These are phyloP conservation scores for Sycophila sp. DNA, from an alignment of 1,140 invertebrate species.

Conservation along the genomic window DNA sequence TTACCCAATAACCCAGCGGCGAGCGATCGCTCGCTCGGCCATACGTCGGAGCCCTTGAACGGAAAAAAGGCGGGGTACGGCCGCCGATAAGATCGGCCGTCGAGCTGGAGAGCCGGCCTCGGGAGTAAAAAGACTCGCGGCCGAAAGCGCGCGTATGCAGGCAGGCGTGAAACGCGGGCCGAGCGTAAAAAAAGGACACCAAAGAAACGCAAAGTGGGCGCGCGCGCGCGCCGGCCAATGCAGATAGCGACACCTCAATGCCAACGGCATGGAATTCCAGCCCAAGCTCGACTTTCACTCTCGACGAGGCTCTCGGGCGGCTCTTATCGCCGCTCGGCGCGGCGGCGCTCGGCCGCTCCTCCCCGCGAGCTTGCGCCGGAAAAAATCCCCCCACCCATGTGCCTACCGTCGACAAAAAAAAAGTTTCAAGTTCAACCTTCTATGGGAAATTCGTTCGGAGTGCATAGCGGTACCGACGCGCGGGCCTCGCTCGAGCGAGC, in stretches of 20 bases:
- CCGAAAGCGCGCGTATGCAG: background rate
- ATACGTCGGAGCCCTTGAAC: no score
- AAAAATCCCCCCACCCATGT: no score
- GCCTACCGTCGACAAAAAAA: no score
- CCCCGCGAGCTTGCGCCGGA: no score
- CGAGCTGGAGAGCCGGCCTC: background rate
- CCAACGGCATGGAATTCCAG: constrained; percentile 52
- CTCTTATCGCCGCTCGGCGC: constrained; percentile 4
- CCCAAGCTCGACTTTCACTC: constrained; percentile 56
- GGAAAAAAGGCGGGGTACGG: no score
- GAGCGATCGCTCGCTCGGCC: background rate
- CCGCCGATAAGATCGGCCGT: constrained; percentile 19
- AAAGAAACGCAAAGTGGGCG: constrained; percentile 9
- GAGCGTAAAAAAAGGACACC: background rate
- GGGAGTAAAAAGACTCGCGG: background rate
- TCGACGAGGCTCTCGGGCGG: constrained; percentile 37
- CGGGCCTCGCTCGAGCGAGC: no score
- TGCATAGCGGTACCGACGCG: no score
- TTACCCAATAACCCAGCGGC: constrained; percentile 18
- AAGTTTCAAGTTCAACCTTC: no score
- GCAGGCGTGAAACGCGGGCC: background rate
- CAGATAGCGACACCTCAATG: constrained; percentile 50
- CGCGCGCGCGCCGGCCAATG: constrained; percentile 31
- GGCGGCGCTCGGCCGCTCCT: background rate
- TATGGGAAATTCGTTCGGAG: no score